These are phyloP conservation scores for Sicus ferrugineus DNA, from an alignment of 2,888 invertebrate species.

Conservation along the genomic window DNA sequence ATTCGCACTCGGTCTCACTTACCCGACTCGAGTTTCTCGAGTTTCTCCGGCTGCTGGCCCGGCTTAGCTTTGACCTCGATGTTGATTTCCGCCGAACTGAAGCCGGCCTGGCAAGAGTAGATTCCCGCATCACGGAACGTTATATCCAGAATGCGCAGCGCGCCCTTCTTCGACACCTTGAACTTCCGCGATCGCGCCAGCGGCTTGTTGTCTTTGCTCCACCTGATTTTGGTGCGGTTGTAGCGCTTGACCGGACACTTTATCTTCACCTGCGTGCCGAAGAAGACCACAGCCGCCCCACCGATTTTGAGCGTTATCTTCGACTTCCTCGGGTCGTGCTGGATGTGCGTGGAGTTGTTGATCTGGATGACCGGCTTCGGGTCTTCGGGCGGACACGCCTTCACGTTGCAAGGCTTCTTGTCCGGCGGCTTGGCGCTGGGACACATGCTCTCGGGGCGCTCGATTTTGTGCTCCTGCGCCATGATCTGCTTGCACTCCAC, in stretches of 20 bases:
- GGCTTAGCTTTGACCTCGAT: constrained; percentile 82
- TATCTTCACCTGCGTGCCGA: constrained; percentile 91
- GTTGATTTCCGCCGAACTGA: constrained; percentile 81
- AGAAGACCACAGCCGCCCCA: constrained; percentile 88
- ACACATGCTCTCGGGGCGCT: constrained; percentile 79
- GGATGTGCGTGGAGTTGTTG: constrained; percentile 84
- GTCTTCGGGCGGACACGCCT: constrained; percentile 78
- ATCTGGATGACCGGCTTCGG: constrained; percentile 78
- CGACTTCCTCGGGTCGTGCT: constrained; percentile 81
- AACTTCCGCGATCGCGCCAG: constrained; percentile 81
- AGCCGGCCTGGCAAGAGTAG: constrained; percentile 86
- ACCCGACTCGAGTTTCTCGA: constrained; percentile 68
- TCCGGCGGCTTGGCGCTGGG: constrained; percentile 77
- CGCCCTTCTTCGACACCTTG: constrained; percentile 90
- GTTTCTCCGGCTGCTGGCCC: constrained; percentile 82
- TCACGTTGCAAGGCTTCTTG: constrained; percentile 85
- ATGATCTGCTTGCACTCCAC: constrained; percentile 91
- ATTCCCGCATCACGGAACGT: constrained; percentile 82
- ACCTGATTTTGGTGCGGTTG: constrained; percentile 83
- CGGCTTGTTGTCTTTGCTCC: constrained; percentile 86
- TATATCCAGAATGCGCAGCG: constrained; percentile 83
- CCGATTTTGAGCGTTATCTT: constrained; percentile 88
- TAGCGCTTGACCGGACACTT: constrained; percentile 89
- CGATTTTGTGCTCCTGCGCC: constrained; percentile 90
- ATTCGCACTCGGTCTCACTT: constrained; percentile 29